phyloP scores from a whole-genome alignment of 2,888 invertebrate species.

The Drosophila neonasuta region DNA sequence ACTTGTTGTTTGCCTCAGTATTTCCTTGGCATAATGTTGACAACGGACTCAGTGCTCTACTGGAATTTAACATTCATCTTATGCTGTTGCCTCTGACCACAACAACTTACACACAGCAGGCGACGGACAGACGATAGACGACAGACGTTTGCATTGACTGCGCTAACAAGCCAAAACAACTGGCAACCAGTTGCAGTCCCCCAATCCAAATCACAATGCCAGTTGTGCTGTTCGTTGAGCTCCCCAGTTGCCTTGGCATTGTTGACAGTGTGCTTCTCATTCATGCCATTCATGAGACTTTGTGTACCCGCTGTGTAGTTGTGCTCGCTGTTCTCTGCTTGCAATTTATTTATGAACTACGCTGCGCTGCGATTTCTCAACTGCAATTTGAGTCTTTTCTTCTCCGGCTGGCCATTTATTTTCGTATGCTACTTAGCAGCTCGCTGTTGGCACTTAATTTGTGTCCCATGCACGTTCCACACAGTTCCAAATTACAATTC shows the following conservation, averaged over 20 bases:
- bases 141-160: conserved; percentile 14
- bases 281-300: conserved; percentile 63
- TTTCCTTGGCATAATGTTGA: conserved; percentile 11
- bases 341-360: conserved; percentile 68
- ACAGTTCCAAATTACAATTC: conserved; percentile 56
- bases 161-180: conserved; percentile 63
- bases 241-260: conserved; percentile 57
- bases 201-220: neutral
- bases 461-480: conserved; percentile 56
- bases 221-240: conserved; percentile 8
- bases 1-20: conserved; percentile 1
- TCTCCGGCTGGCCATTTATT: conserved; percentile 27
- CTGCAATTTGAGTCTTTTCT: conserved; percentile 63
- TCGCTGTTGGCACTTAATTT: conserved; percentile 52
- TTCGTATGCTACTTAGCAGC: conserved; percentile 39
- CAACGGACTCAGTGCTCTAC: conserved; percentile 7
- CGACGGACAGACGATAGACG: neutral
- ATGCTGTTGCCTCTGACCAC: conserved; percentile 47
- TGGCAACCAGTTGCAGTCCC: conserved; percentile 45
- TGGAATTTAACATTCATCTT: conserved; percentile 56
- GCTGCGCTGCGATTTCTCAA: conserved; percentile 64
- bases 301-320: conserved; percentile 22
- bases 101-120: conserved; percentile 33
- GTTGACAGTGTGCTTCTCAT: conserved; percentile 72
- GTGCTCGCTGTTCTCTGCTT: conserved; percentile 12